Percentiles rank a stretch among this genome's conserved stretches.
These are phyloP conservation scores for Emydocephalus ijimae DNA, from an alignment of 2,113 vertebrate genomes.

Conservation along the genomic window DNA sequence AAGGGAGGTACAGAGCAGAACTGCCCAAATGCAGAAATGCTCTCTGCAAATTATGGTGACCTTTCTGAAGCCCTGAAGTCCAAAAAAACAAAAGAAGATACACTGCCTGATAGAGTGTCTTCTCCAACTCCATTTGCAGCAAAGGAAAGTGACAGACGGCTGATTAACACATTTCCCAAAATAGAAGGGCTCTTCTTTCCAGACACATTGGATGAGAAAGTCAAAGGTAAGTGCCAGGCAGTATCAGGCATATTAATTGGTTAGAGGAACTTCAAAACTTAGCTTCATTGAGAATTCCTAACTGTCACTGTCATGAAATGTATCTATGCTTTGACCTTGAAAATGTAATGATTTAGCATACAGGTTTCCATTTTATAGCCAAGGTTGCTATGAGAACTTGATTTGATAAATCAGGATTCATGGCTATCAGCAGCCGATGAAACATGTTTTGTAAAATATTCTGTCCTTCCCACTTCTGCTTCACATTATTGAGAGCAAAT, in stretches of 20 bases:
- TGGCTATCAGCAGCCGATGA: background rate
- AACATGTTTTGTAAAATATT: background rate
- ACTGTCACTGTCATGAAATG: background rate
- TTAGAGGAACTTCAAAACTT: background rate
- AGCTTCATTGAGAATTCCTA: background rate
- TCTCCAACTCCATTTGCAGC: background rate
- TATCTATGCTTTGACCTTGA: background rate
- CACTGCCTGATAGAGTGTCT: background rate
- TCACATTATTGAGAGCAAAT: background rate
- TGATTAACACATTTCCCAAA: slow-evolving; percentile 73
- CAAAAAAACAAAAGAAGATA: slow-evolving; percentile 71
- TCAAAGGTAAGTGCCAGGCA: slow-evolving; percentile 66
- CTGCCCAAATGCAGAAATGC: slow-evolving; percentile 24
- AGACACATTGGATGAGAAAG: slow-evolving; percentile 74
- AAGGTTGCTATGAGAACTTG: background rate
- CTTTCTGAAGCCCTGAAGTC: background rate
- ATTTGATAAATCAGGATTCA: background rate
- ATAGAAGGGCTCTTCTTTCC: slow-evolving; percentile 74
- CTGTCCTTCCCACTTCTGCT: background rate
- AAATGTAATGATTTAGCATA: background rate
- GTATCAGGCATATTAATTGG: accelerated
- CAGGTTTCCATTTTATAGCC: background rate
- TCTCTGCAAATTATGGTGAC: background rate
- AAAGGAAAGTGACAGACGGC: slow-evolving; percentile 54
- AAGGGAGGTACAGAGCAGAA: slow-evolving; percentile 57